Base-by-base conservation (phyloP, 1,140 invertebrate species). In the Zaprionus ornatus region DNA sequence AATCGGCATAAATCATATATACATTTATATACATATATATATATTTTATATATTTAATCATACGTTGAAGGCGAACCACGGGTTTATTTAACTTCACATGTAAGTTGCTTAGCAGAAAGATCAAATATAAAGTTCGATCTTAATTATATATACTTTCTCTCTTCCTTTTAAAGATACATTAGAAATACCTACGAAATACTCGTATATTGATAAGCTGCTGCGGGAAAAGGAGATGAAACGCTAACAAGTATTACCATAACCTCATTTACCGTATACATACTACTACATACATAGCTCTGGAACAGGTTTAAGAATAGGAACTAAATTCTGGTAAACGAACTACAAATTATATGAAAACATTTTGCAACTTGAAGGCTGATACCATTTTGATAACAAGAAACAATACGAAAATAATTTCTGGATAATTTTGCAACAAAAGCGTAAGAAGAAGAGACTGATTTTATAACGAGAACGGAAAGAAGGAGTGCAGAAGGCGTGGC, bases 381-480 rank as follows among this genome's bases (percentile, higher is more conserved):
- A 86, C 70, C 57, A 81, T 78, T 81, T 84, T 83, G 72, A 86
- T 87, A 87, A 86, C 65, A 64, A 61, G 75, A 68, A 78, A 25
- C 42, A 65, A 62, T 73, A 78, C 61, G 61, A 40, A 40, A 40
- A 65, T n/a, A 81, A 81, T 45, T 48, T 77, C 52, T 32, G 54
- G 9, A 82, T 59, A 73, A 80, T 76, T 71, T 69, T 88, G 79
- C 77, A 90, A 88, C 70, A 90, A 29, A 29, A 85, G 87, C 72
- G 86, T 84, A 64, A 91, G 83, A 91, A 91, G 83, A 91, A 91
- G 83, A 91, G 88, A 91, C 88, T 91, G 88, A 91, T 91, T 91
- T 91, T 81, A 74, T 21, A 66, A 65, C 17, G 42, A 54, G 54
- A 79, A 67, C 37, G 45, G 52, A 63, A 59, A 23, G 37, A n/a